Percentiles rank a stretch among this genome's conserved stretches.
These are phyloP conservation scores for Drosophila athabasca DNA, from an alignment of 1,140 invertebrate species.

Conservation along the genomic window DNA sequence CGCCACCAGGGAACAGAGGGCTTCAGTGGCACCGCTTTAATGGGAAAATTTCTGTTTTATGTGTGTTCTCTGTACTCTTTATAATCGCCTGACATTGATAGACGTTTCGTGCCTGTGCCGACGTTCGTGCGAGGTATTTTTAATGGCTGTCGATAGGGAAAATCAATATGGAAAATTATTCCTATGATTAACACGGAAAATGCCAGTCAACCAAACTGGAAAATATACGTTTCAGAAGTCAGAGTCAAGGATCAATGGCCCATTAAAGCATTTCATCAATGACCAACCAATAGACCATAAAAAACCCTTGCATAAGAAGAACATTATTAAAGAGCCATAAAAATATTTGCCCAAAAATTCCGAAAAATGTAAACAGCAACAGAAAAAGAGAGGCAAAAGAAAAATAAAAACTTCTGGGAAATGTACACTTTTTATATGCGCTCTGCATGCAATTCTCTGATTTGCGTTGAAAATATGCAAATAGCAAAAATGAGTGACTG, in stretches of 20 bases:
- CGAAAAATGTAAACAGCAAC: conserved; percentile 19
- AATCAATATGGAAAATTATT: conserved; percentile 65
- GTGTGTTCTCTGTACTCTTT: conserved; percentile 1
- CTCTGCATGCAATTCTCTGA: conserved; percentile 57
- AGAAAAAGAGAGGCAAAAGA: not conserved
- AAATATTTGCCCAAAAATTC: conserved; percentile 3
- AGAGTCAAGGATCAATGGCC: conserved; percentile 16
- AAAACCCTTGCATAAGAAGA: not conserved
- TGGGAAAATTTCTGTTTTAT: conserved; percentile 50
- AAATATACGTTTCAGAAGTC: not conserved
- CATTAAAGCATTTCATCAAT: conserved; percentile 4
- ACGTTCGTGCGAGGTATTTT: conserved; percentile 56
- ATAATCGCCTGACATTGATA: conserved; percentile 54
- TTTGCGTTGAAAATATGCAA: conserved; percentile 64
- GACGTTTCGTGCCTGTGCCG: conserved; percentile 58
- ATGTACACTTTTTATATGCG: conserved; percentile 39
- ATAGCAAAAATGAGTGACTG: conserved; percentile 35
- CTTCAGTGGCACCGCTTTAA: conserved; percentile 28
- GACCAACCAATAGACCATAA: not conserved
- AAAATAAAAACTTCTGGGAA: conserved; percentile 24
- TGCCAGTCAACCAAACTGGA: conserved; percentile 16
- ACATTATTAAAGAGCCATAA: conserved; percentile 5
- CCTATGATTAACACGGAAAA: conserved; percentile 61
- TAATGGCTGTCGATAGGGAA: conserved; percentile 61
- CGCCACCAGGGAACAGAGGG: not conserved